These are phyloP conservation scores for Caenorhabditis sp. DNA, from an alignment of 2,888 invertebrate genomes.

Conservation along the genomic window DNA sequence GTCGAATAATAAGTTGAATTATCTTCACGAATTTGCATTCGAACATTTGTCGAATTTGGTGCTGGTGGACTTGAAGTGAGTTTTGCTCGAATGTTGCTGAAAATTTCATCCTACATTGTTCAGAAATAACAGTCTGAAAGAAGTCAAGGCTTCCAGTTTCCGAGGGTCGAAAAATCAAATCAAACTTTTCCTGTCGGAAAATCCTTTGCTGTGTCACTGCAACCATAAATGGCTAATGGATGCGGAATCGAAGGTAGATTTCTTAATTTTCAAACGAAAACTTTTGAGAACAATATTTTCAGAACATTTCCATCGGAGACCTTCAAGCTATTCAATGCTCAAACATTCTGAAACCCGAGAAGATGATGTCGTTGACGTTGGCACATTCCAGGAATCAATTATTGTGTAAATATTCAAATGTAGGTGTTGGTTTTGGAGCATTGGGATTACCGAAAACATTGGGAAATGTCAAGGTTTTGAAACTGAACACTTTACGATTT, in stretches of 20 bases:
- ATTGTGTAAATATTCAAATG: slow-evolving; percentile 73
- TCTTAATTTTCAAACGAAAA: too few species aligned
- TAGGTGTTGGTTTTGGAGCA: slow-evolving; percentile 39
- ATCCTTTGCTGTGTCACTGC: slow-evolving; percentile 69
- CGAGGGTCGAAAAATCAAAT: slow-evolving; percentile 56
- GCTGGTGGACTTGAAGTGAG: slow-evolving; percentile 71
- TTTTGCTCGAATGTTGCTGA: neutral
- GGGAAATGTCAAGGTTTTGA: too few species aligned
- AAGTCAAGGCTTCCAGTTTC: slow-evolving; percentile 62
- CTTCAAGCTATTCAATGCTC: slow-evolving; percentile 61
- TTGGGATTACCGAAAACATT: too few species aligned
- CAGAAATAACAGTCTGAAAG: slow-evolving; percentile 72
- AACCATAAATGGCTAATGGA: slow-evolving; percentile 67
- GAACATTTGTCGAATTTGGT: slow-evolving; percentile 61
- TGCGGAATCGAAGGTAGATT: slow-evolving; percentile 30
- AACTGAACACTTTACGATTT: too few species aligned
- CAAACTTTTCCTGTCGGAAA: slow-evolving; percentile 63
- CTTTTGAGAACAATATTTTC: neutral
- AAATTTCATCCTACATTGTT: slow-evolving; percentile 16
- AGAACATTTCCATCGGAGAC: slow-evolving; percentile 62
- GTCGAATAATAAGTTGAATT: slow-evolving; percentile 68
- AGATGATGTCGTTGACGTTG: slow-evolving; percentile 51
- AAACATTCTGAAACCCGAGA: slow-evolving; percentile 60
- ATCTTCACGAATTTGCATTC: slow-evolving; percentile 69
- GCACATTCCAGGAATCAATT: slow-evolving; percentile 70